These are phyloP conservation scores for Micromesistius poutassou DNA, from an alignment of 2,797 vertebrate species.

Conservation along the genomic window DNA sequence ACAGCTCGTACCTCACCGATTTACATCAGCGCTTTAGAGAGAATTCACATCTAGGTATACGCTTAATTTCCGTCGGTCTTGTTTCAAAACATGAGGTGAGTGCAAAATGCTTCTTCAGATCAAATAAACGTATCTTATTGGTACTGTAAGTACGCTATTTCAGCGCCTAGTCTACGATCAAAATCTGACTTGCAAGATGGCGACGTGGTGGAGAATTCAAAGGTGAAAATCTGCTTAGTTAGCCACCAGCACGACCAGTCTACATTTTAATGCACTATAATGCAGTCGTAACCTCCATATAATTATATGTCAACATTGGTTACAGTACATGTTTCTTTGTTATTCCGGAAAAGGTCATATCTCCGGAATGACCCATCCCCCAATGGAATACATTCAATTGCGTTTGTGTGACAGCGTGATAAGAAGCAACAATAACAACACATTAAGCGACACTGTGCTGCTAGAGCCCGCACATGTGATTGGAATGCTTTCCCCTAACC, in stretches of 20 bases:
- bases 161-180: conserved; percentile 51
- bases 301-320: background rate
- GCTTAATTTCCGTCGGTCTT: conserved; percentile 32
- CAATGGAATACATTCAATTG: conserved; percentile 43
- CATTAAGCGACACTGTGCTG: conserved; percentile 10
- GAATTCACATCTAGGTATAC: conserved; percentile 27
- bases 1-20: conserved; percentile 58
- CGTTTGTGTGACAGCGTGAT: conserved; percentile 38
- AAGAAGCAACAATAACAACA: conserved; percentile 57
- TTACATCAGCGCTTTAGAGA: conserved; percentile 22
- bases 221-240: conserved; percentile 74
- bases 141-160: conserved; percentile 37
- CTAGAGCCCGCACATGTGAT: background rate
- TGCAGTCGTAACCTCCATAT: background rate
- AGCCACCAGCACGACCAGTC: conserved; percentile 55
- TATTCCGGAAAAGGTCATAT: conserved; percentile 44
- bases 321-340: conserved; percentile 15
- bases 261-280: background rate
- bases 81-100: conserved; percentile 73
- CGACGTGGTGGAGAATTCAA: conserved; percentile 76
- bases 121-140: conserved; percentile 33
- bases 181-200: conserved; percentile 79
- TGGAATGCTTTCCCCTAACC: background rate
- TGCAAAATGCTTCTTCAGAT: conserved; percentile 26
- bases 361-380: conserved; percentile 55